Conservation (phyloP, 2,113 vertebrate genomes). For the Rhea pennata region DNA sequence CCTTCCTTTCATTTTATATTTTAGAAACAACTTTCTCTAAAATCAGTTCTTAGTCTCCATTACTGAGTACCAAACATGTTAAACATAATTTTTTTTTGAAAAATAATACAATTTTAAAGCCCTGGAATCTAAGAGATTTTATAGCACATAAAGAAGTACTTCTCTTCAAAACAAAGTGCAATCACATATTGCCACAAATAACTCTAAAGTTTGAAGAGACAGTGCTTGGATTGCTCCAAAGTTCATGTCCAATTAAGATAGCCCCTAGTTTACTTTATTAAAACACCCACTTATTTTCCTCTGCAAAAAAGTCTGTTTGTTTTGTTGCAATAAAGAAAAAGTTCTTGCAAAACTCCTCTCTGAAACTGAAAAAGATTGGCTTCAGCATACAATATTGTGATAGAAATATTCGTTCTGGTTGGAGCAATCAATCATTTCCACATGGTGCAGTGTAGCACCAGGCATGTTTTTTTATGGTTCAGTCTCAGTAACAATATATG, state of each 20-base stretch:
- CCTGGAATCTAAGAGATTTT: background rate
- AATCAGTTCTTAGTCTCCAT: background rate
- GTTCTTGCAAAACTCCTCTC: background rate
- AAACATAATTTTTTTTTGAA: background rate
- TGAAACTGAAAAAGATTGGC: background rate
- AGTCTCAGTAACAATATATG: background rate
- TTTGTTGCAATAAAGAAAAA: background rate
- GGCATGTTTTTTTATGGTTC: background rate
- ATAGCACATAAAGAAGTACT: background rate
- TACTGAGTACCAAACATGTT: background rate
- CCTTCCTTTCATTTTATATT: background rate
- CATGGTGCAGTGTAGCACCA: background rate
- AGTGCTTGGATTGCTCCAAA: background rate
- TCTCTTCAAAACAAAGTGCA: background rate
- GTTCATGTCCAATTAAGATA: background rate
- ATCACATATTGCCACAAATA: background rate
- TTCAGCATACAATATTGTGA: background rate
- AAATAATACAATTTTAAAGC: background rate
- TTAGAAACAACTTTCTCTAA: background rate
- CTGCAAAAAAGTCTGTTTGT: background rate
- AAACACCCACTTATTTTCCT: background rate
- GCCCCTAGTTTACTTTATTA: background rate
- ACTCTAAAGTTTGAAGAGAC: background rate
- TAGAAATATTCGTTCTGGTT: background rate
- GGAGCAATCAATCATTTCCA: conserved; percentile 7